These are phyloP conservation scores for Timema cristinae DNA, from an alignment of 2,888 invertebrate species.

Conservation along the genomic window DNA sequence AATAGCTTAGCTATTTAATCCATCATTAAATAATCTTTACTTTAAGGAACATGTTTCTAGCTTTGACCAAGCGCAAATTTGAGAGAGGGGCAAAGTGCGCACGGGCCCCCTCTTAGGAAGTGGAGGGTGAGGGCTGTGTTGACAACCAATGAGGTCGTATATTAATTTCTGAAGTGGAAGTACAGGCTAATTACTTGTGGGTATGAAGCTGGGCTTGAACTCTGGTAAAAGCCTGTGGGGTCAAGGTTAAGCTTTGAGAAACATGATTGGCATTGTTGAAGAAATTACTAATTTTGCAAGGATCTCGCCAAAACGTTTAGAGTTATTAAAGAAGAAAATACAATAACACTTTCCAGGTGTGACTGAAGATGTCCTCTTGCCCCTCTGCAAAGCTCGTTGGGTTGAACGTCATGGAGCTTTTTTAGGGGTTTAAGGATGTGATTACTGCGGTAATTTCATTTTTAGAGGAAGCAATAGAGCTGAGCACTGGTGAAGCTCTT, in stretches of 20 bases:
- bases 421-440: background rate
- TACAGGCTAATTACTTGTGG: no score
- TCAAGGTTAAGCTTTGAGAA: background rate
- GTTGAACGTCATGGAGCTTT: slow-evolving; percentile 9
- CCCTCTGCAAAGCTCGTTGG: background rate
- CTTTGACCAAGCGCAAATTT: no score
- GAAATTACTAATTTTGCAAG: slow-evolving; percentile 6
- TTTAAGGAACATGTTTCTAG: no score
- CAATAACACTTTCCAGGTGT: background rate
- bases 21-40: no score
- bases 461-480: slow-evolving; percentile 7
- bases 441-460: background rate
- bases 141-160: no score
- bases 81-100: no score
- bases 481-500: slow-evolving; percentile 13
- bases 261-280: slow-evolving; percentile 4
- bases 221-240: slow-evolving; percentile 4
- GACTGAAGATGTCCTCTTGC: background rate
- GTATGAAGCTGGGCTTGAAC: no score
- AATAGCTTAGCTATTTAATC: no score
- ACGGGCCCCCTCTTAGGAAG: no score
- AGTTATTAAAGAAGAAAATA: slow-evolving; percentile 9
- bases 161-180: no score
- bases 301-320: background rate
- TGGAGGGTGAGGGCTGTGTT: no score